phyloP scores from a whole-genome alignment of 1,140 invertebrate species.

The Dryas iulia region DNA sequence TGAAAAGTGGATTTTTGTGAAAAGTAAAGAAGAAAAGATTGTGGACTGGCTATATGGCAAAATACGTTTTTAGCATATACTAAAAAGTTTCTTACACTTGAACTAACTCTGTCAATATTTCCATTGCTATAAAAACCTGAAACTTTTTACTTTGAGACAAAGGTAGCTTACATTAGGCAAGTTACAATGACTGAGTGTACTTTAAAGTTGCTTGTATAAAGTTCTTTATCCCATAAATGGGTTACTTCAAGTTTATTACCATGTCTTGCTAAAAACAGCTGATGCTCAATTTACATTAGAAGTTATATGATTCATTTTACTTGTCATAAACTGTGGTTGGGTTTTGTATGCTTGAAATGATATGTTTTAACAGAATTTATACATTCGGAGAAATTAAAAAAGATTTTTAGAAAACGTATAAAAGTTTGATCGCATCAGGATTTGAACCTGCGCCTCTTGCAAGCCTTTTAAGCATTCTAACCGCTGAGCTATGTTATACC shows the following conservation, averaged over 20 bases:
- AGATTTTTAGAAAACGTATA: no score
- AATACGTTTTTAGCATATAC: no score
- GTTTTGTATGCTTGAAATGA: background rate
- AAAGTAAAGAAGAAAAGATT: no score
- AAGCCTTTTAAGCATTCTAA: no score
- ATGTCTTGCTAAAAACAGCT: constrained; percentile 12
- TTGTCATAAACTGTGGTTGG: background rate
- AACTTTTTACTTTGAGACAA: constrained; percentile 13
- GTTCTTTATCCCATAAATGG: constrained; percentile 10
- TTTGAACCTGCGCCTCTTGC: no score
- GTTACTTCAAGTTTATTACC: constrained; percentile 10
- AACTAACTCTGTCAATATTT: background rate
- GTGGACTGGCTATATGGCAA: no score
- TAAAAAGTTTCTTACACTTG: background rate
- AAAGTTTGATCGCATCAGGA: no score
- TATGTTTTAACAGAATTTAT: no score
- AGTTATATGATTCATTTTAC: background rate
- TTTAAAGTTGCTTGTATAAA: constrained; percentile 7
- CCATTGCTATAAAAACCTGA: constrained; percentile 3
- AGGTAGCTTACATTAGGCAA: constrained; percentile 4
- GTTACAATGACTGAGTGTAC: constrained; percentile 6
- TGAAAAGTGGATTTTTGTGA: no score
- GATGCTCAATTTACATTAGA: constrained; percentile 14
- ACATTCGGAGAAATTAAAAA: no score
- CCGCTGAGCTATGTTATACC: no score